Evolutionary conservation across 2,888 invertebrate genomes (phyloP), one percentile per base, ranked within the genome.

Genomic region (Empis stercorea): DNA sequence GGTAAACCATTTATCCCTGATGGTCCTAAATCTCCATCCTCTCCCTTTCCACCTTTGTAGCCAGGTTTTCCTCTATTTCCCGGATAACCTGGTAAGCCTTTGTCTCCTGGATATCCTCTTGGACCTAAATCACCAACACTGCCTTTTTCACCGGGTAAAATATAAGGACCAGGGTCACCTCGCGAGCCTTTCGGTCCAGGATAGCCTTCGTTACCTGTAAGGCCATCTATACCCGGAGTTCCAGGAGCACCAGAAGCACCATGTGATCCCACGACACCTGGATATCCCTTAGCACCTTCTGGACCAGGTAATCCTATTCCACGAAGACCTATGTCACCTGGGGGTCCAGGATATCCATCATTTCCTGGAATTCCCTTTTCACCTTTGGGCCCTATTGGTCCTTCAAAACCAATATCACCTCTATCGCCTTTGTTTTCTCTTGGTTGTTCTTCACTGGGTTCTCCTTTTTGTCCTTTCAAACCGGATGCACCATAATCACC

Each of bases 181-280:
- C 64, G 63, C 13, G 63, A 58, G 13, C 75, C 75, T 53, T 71
- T 73, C 5, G 56, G 48, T 13, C 76, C 76, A 1, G 3, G 0
- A 0, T 46, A 6, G 10, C 71, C 69, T 30, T 58, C 56, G 1
- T 39, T 1, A 3, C 83, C 59, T 55, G 63, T 40, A 57, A 63
- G 42, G 70, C 81, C 56, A 54, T 57, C 50, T 32, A 53, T 34
- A 54, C 79, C 81, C 48, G 69, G 63, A 10, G 59, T 57, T 30
- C 87, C 87, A 6, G 74, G 65, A 4, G 65, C 61, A 43, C 88
- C 88, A 34, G 64, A 70, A 1, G 74, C 76, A 14, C 88, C 83
- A 36, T 66, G 61, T 49, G 76, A 73, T 37, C 87, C 87, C 20
- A 71, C 73, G 42, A 76, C 65, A 30, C 87, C 88, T 2, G 73